These are phyloP conservation scores for Heloderma charlesbogerti DNA, from an alignment of 2,113 vertebrate genomes.

Conservation along the genomic window DNA sequence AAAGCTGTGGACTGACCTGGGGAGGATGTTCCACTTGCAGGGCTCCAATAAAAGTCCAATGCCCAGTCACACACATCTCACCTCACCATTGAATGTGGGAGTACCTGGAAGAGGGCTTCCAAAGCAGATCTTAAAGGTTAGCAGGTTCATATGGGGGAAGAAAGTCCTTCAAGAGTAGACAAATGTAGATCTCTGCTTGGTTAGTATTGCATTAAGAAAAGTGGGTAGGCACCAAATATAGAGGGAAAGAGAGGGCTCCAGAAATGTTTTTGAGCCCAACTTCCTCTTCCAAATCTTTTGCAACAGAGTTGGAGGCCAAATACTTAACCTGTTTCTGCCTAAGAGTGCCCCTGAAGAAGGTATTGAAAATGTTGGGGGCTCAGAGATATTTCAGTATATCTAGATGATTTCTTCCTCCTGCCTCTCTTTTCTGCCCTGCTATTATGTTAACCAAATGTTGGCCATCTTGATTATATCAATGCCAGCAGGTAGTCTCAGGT, in stretches of 20 bases:
- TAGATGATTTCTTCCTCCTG: background rate
- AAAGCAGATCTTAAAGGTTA: background rate
- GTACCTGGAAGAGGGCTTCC: background rate
- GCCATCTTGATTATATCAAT: background rate
- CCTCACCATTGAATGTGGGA: background rate
- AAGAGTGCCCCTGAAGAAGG: background rate
- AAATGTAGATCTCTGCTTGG: background rate
- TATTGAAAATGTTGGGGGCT: background rate
- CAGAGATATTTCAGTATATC: background rate
- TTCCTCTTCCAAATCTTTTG: background rate
- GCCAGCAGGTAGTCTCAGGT: background rate
- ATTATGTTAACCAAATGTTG: background rate
- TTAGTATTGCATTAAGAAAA: background rate
- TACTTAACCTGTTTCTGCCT: background rate
- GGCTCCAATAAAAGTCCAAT: background rate
- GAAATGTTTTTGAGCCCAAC: background rate
- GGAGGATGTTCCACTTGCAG: background rate
- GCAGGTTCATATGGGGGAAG: background rate
- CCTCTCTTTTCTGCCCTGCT: background rate
- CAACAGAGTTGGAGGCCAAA: background rate
- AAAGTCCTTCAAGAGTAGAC: background rate
- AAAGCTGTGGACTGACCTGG: background rate
- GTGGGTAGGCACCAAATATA: background rate
- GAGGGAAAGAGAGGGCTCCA: background rate
- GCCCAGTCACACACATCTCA: background rate